Conservation (phyloP, 2,888 invertebrate species). For the Gandaritis pyraliata region DNA sequence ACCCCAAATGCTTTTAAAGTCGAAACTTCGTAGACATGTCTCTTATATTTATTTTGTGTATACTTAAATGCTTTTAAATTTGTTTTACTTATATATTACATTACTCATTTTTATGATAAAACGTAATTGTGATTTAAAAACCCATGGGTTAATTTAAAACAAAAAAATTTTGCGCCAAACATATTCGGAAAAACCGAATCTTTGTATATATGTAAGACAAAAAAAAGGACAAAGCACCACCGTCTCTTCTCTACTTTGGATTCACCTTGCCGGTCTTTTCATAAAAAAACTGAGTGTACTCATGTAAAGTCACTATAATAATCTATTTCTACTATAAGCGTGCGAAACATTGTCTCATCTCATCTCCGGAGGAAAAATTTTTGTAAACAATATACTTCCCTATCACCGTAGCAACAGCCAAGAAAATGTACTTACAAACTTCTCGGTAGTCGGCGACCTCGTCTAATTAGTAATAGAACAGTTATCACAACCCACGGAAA, state of each 20-base stretch:
- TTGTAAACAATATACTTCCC: slow-evolving; percentile 7
- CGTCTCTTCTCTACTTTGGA: too few species aligned
- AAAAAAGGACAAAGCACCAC: too few species aligned
- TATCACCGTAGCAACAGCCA: slow-evolving; percentile 4
- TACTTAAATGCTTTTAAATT: too few species aligned
- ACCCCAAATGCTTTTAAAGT: slow-evolving; percentile 41
- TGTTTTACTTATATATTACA: too few species aligned
- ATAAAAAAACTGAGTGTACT: background rate
- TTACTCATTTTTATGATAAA: too few species aligned
- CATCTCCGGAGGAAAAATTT: slow-evolving; percentile 1
- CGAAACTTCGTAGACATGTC: slow-evolving; percentile 11
- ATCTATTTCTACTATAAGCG: background rate
- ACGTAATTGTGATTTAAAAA: too few species aligned
- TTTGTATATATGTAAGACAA: too few species aligned
- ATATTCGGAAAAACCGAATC: too few species aligned
- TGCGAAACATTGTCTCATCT: slow-evolving; percentile 4
- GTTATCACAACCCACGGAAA: slow-evolving; percentile 41
- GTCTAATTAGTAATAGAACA: slow-evolving; percentile 21
- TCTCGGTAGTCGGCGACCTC: slow-evolving; percentile 18
- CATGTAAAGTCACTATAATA: too few species aligned
- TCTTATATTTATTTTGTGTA: background rate
- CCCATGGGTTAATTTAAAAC: too few species aligned
- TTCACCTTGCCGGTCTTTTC: slow-evolving; percentile 1
- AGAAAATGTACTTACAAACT: slow-evolving; percentile 8
- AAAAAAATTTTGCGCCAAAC: too few species aligned